These are phyloP conservation scores for Mus spicilegus DNA, from an alignment of 2,113 vertebrate genomes.

Conservation along the genomic window DNA sequence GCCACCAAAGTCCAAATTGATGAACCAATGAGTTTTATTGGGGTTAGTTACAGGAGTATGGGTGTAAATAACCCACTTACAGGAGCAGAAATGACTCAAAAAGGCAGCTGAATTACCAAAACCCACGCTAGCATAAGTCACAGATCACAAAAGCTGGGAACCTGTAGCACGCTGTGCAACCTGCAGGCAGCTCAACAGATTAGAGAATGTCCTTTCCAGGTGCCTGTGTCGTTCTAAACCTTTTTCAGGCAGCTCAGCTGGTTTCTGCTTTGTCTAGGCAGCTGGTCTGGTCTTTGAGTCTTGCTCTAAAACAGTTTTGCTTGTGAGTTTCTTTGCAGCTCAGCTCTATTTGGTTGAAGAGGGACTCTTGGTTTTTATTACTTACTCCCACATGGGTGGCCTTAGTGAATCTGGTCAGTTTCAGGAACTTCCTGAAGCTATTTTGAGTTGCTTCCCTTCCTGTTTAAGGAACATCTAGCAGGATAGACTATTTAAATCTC, in stretches of 20 bases:
- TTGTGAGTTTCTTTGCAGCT: not conserved
- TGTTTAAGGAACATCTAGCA: not conserved
- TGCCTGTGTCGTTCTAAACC: not conserved
- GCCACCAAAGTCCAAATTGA: not conserved
- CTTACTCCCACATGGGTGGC: not conserved
- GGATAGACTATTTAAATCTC: not conserved
- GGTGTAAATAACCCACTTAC: not conserved
- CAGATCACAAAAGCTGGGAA: not conserved
- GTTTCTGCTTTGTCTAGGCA: not conserved
- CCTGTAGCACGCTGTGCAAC: not conserved
- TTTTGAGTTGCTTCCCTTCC: not conserved
- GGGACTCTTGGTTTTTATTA: not conserved
- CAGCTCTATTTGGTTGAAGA: not conserved
- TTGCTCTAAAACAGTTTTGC: not conserved
- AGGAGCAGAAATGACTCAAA: not conserved
- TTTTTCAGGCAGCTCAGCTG: not conserved
- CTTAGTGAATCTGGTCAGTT: not conserved
- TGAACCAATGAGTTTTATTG: not conserved
- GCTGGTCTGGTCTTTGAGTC: not conserved
- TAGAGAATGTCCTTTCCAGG: not conserved
- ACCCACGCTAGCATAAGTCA: not conserved
- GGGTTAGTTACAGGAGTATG: not conserved
- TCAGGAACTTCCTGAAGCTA: not conserved
- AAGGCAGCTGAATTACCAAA: not conserved
- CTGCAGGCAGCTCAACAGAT: not conserved